These are phyloP conservation scores for Strigamia crassipes DNA, from an alignment of 2,888 invertebrate genomes.

Conservation along the genomic window DNA sequence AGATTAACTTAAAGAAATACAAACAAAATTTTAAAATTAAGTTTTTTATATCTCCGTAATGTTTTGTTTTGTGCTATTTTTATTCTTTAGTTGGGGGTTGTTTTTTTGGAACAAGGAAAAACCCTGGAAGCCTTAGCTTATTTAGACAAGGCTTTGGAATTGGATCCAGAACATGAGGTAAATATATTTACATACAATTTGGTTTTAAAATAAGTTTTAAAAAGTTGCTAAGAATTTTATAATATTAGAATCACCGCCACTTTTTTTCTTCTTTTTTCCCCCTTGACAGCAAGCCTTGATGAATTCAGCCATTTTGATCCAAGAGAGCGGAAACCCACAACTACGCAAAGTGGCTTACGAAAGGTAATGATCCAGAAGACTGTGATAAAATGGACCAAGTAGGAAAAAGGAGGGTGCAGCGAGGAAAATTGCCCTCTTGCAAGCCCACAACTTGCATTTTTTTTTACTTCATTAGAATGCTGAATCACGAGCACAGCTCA, in stretches of 20 bases:
- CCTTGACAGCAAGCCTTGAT: constrained; percentile 78
- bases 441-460: constrained; percentile 31
- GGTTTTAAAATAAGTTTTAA: not conserved
- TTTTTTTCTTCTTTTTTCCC: constrained; percentile 26
- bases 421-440: constrained; percentile 33
- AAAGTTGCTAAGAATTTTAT: not conserved
- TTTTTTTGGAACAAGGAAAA: constrained; percentile 89
- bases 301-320: constrained; percentile 91
- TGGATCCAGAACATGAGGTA: constrained; percentile 88
- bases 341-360: constrained; percentile 67
- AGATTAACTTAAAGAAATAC: not conserved
- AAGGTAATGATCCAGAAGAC: constrained; percentile 46
- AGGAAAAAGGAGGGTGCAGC: constrained; percentile 33
- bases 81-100: constrained; percentile 78
- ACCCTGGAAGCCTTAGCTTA: constrained; percentile 87
- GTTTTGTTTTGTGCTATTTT: not conserved
- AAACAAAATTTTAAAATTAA: not conserved
- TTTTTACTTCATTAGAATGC: constrained; percentile 38
- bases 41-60: not conserved
- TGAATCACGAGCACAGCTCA: constrained; percentile 34
- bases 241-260: not conserved
- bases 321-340: constrained; percentile 82
- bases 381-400: constrained; percentile 42
- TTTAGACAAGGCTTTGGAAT: constrained; percentile 87
- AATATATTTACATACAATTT: constrained; percentile 26